Evolutionary conservation across 2,113 vertebrate genomes (phyloP).

Genomic region (Phaethon lepturus): DNA sequence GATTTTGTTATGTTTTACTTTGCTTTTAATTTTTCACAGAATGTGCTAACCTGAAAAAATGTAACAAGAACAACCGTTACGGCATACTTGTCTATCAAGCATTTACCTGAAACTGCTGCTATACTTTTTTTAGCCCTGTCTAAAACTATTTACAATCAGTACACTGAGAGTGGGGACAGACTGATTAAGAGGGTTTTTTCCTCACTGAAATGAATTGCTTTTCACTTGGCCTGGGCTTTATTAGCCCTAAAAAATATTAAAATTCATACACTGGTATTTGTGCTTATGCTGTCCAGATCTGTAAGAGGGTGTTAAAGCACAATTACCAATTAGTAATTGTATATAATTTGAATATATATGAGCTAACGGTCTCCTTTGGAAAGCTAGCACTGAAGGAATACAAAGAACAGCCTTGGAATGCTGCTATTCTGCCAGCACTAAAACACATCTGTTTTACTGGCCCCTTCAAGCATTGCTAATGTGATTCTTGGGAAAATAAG

Average conservation of each 20-base stretch:
- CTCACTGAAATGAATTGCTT: conserved; percentile 4
- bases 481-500: conserved; percentile 17
- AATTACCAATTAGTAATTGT: neutral
- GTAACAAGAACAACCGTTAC: neutral
- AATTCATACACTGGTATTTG: neutral
- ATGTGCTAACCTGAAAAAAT: neutral
- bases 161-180: neutral
- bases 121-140: conserved; percentile 20
- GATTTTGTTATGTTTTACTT: neutral
- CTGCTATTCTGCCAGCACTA: neutral
- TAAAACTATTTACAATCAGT: conserved; percentile 34
- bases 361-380: neutral
- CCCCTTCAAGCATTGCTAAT: neutral
- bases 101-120: neutral
- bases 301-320: neutral
- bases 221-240: neutral
- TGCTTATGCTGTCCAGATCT: neutral
- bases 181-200: neutral
- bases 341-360: neutral
- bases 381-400: neutral
- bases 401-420: conserved; percentile 13
- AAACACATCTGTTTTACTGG: neutral
- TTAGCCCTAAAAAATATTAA: conserved; percentile 25
- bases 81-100: neutral
- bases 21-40: conserved; percentile 32